Evolutionary conservation across 1,140 invertebrate genomes (phyloP), one percentile per base, ranked within the genome.

Genomic region (Drosophila tropicalis): DNA sequence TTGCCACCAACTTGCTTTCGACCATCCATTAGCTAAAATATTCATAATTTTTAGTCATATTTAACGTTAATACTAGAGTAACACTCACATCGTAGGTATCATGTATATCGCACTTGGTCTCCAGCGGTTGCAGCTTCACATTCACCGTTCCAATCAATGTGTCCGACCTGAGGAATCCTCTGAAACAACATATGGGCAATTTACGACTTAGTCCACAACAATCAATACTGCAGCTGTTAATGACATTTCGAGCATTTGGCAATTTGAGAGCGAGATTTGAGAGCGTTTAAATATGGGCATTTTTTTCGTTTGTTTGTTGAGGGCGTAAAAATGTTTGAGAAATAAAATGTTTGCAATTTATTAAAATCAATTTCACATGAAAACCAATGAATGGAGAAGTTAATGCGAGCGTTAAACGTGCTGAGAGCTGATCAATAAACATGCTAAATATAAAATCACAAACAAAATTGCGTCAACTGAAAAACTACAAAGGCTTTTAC

Each of bases 151-250:
- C 98, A 65, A 99, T 92, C n/a, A 98, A 92, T 47, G 95, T 94
- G 92, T 98, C 98, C 79, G 96, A 95, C 69, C 97, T 94, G 81
- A 99, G 95, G 92, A 98, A 98, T 70, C 98, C 97, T 90, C 97
- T 98, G 94, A 93, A 96, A 96, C 93, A 95, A 93, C 90, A 93
- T 77, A 90, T 72, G 70, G 91, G 91, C 84, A 92, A 77, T 87
- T 77, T 84, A 78, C 90, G 83, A 92, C 91, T 91, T 91, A 92
- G 85, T 91, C 91, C 90, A 91, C 91, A 90, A 91, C 79, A 91
- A 79, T 90, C 81, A 75, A 92, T 71, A 81, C 91, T 90, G 91
- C 90, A 92, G 76, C 91, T 92, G 77, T 75, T 79, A 76, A 56
- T 72, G 67, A 36, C 56, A 41, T 56, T 64, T 61, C 32, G 29